Evolutionary conservation across 2,113 vertebrate species (phyloP), one percentile per base, ranked within the genome.

Genomic region (Rattus rattus): DNA sequence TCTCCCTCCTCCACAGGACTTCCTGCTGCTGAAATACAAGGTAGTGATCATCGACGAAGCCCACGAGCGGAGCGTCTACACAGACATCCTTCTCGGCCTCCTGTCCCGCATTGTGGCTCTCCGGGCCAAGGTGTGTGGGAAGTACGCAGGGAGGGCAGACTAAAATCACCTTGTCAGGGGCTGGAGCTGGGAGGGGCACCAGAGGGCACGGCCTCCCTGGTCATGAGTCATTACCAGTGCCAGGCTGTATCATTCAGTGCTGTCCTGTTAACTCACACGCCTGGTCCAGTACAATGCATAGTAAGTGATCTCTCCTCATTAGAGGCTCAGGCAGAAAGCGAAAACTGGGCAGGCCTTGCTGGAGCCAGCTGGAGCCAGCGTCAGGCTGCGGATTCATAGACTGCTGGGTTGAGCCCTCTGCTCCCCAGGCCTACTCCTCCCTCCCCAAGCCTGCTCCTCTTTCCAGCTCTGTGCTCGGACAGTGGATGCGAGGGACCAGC

Each of bases 11-110:
- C 20, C 9, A 12, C 96, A 99, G 99, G 99, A 99, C 90, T 99
- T 99, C 93, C 98, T 99, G 98, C 99, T 99, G 26, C 99, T 98
- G 0, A 99, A 98, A 95, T 99, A 99, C 98, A 99, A 98, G 67
- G 99, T 98, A 52, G 85, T 99, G 52, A 99, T 99, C 90, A 99
- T 99, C 0, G 99, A 99, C 0, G 99, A 99, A 61, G 99, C 99
- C 63, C 99, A 99, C 0, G 99, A 99, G 96, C 98, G 99, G 95
- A 99, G 99, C 0, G 99, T 99, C 72, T 99, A 99, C 98, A 99
- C 99, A 0, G 99, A 99, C 96, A 99, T 99, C 98, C 97, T 99
- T 95, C 98, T 99, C 0, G 99, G 99, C 54, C 99, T 99, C 70
- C 95, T 99, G 89, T 99, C 99, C 20, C 99, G 99, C 77, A 99